phyloP scores from a whole-genome alignment of 2,888 invertebrate species.

The Brenthis hecate region DNA sequence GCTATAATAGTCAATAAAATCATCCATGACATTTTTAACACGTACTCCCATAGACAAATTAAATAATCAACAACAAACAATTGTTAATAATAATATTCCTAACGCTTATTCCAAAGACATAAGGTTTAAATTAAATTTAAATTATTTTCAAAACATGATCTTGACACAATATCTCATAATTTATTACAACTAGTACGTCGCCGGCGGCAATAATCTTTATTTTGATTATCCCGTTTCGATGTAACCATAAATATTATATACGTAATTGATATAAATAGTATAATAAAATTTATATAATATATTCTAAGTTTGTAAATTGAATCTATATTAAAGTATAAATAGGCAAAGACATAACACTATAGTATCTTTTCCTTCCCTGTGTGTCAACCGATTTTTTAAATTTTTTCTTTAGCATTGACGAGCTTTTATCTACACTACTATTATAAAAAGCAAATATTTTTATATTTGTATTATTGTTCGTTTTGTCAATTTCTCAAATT shows the following conservation, averaged over 20 bases:
- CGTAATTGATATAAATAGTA: slow-evolving; percentile 23
- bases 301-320: neutral
- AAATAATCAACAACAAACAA: slow-evolving; percentile 14
- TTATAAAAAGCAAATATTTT: too few species aligned
- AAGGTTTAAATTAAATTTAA: slow-evolving; percentile 24
- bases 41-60: slow-evolving; percentile 23
- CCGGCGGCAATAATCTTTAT: slow-evolving; percentile 17
- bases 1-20: neutral
- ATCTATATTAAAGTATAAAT: slow-evolving; percentile 3
- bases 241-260: slow-evolving; percentile 15
- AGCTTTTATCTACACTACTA: too few species aligned
- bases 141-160: slow-evolving; percentile 13
- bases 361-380: too few species aligned
- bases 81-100: neutral
- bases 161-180: slow-evolving; percentile 31
- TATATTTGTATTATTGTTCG: too few species aligned
- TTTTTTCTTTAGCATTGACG: too few species aligned
- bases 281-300: slow-evolving; percentile 5
- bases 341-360: neutral
- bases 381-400: too few species aligned
- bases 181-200: slow-evolving; percentile 12
- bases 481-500: too few species aligned
- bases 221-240: slow-evolving; percentile 10
- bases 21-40: slow-evolving; percentile 11
- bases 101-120: slow-evolving; percentile 4